Evolutionary conservation across 2,113 vertebrate genomes (phyloP).

Genomic region (Odontesthes bonariensis): DNA sequence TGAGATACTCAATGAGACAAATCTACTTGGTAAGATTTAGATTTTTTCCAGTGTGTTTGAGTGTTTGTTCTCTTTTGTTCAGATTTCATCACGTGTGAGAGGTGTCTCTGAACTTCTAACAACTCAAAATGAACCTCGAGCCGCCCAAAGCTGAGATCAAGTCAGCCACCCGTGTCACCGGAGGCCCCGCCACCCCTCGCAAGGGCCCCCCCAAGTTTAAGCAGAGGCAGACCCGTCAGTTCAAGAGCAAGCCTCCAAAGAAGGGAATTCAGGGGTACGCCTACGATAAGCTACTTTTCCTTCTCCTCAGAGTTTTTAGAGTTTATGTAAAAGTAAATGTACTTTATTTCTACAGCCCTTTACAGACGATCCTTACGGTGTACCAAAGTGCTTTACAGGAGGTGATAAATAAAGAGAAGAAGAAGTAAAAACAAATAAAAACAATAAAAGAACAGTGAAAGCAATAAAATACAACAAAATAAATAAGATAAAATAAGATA

Average conservation of each 20-base stretch:
- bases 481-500: no score
- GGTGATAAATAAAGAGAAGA: no score
- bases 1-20: no score
- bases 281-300: accelerated
- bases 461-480: no score
- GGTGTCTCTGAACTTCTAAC: constrained; percentile 27
- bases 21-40: no score
- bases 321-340: no score
- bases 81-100: constrained; percentile 37
- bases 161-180: constrained; percentile 89
- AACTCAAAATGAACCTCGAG: constrained; percentile 89
- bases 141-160: constrained; percentile 88
- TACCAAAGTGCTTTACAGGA: no score
- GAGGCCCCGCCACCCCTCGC: constrained; percentile 92
- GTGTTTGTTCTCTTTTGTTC: not conserved
- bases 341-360: no score
- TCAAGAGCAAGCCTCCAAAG: constrained; percentile 98
- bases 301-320: not conserved
- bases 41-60: no score
- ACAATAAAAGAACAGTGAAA: no score
- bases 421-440: no score
- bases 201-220: constrained; percentile 97
- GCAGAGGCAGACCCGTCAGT: constrained; percentile 95
- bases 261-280: constrained; percentile 94
- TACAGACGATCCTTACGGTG: no score